These are phyloP conservation scores for Chlamydotis undulata DNA, from an alignment of 2,113 vertebrate species.

Conservation along the genomic window DNA sequence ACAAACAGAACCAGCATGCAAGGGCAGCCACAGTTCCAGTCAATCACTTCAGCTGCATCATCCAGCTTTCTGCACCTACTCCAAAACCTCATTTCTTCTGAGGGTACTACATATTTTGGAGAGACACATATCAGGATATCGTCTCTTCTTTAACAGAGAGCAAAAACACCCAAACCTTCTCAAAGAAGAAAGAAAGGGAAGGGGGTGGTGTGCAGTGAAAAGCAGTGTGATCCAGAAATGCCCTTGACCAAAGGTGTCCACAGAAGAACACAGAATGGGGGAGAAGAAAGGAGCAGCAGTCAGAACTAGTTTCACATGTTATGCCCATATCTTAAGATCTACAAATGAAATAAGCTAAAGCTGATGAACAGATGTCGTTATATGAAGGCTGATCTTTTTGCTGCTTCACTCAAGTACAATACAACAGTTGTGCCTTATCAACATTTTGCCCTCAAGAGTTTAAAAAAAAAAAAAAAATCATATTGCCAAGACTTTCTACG, in stretches of 20 bases:
- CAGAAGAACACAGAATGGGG: not conserved
- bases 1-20: constrained; percentile 20
- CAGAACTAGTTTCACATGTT: not conserved
- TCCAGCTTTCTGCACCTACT: constrained; percentile 1
- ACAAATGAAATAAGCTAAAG: not conserved
- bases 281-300: not conserved
- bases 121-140: not conserved
- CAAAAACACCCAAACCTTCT: no score
- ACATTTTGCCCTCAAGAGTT: not conserved
- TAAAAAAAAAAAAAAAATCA: not conserved
- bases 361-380: not conserved
- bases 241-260: not conserved
- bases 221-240: not conserved
- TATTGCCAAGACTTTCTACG: not conserved
- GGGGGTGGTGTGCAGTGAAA: no score
- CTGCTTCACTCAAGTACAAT: not conserved
- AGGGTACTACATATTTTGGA: not conserved
- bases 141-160: no score
- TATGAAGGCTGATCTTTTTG: not conserved
- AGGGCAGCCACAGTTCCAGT: not conserved
- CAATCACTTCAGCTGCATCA: constrained; percentile 32
- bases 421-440: not conserved
- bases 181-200: no score
- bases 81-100: not conserved
- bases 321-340: not conserved